These are phyloP conservation scores for Podiceps cristatus DNA, from an alignment of 2,113 vertebrate species.

Conservation along the genomic window DNA sequence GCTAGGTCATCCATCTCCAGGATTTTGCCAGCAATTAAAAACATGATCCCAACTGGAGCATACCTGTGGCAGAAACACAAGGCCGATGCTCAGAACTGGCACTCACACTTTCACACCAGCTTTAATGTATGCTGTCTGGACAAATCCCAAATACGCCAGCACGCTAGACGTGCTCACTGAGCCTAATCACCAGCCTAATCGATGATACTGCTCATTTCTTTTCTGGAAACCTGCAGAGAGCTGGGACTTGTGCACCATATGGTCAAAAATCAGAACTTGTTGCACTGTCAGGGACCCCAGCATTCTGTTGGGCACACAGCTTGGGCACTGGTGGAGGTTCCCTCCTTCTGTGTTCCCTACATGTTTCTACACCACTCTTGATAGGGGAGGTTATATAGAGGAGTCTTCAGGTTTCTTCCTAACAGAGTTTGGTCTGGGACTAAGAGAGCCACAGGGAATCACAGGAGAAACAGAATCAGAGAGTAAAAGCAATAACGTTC, in stretches of 20 bases:
- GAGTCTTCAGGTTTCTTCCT: background rate
- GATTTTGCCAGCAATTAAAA: slow-evolving; percentile 96
- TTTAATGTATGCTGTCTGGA: background rate
- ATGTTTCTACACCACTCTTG: background rate
- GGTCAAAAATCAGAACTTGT: background rate
- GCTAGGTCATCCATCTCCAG: slow-evolving; percentile 95
- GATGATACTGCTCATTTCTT: background rate
- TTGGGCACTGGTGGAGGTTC: background rate
- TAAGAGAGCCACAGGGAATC: background rate
- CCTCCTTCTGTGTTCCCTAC: background rate
- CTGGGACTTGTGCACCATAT: background rate
- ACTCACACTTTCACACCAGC: background rate
- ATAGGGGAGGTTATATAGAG: background rate
- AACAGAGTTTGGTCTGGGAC: background rate
- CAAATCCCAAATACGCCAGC: background rate
- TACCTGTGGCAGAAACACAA: slow-evolving; percentile 82
- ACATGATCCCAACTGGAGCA: slow-evolving; percentile 93
- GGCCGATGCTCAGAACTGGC: background rate
- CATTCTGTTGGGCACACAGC: background rate
- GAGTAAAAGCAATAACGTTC: background rate
- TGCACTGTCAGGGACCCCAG: background rate
- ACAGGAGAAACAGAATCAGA: background rate
- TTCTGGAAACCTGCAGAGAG: background rate
- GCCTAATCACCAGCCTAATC: background rate
- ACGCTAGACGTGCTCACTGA: background rate